phyloP scores from a whole-genome alignment of 2,113 vertebrate genomes.

The Mesitornis unicolor region DNA sequence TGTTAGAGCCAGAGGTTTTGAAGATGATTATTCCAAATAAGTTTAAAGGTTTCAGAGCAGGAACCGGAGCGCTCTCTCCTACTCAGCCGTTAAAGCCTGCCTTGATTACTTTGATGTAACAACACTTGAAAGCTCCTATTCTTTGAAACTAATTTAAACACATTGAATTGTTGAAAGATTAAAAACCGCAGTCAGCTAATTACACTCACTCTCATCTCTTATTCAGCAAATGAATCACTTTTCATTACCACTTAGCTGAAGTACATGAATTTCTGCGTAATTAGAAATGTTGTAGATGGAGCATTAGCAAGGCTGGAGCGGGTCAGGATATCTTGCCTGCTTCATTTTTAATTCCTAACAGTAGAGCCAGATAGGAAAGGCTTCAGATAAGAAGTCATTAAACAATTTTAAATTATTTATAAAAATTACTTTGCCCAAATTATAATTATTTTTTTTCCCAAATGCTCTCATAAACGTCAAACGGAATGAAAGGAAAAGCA shows the following conservation, averaged over 20 bases:
- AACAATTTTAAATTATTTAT: constrained; percentile 88
- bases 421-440: constrained; percentile 86
- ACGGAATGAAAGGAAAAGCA: constrained; percentile 78
- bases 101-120: constrained; percentile 80
- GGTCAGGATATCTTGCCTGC: constrained; percentile 79
- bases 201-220: constrained; percentile 85
- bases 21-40: constrained; percentile 46
- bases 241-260: constrained; percentile 86
- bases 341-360: constrained; percentile 83
- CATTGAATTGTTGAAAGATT: constrained; percentile 86
- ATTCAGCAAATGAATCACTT: constrained; percentile 86
- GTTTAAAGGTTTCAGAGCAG: constrained; percentile 54
- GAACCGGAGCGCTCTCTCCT: constrained; percentile 38
- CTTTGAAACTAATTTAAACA: constrained; percentile 87
- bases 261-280: constrained; percentile 86
- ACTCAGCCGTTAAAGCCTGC: constrained; percentile 59
- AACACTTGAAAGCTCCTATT: constrained; percentile 83
- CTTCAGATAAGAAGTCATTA: constrained; percentile 82
- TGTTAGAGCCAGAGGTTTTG: neutral
- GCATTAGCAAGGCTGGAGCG: constrained; percentile 79
- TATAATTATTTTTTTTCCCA: constrained; percentile 82
- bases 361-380: constrained; percentile 76
- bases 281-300: constrained; percentile 86
- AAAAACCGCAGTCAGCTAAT: constrained; percentile 86
- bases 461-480: constrained; percentile 77